Conservation (phyloP, 92 coral and sea anemone genomes). For the Parazoanthus atlanticus region DNA sequence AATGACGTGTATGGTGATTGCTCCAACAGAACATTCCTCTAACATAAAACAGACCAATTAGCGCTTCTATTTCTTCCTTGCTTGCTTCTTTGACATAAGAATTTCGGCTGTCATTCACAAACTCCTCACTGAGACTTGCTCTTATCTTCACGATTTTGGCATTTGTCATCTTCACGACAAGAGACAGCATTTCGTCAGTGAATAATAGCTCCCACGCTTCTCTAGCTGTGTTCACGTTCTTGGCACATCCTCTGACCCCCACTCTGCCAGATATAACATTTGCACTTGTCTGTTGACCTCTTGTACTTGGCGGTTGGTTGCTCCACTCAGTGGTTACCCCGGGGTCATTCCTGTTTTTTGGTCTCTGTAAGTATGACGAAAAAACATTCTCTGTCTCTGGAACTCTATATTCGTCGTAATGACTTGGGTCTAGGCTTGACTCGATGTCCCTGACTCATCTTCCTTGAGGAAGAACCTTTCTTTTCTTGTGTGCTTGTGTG, state of each 20-base stretch:
- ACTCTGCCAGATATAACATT: no score
- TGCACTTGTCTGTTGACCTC: background rate
- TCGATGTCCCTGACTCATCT: no score
- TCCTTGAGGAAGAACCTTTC: no score
- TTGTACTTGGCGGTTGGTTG: slow-evolving; percentile 8
- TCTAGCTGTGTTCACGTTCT: no score
- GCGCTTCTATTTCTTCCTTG: slow-evolving; percentile 14
- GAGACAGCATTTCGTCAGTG: slow-evolving; percentile 5
- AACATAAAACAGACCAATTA: slow-evolving; percentile 5
- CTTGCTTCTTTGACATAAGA: slow-evolving; percentile 3
- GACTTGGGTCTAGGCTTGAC: no score
- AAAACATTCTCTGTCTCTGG: no score
- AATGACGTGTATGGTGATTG: background rate
- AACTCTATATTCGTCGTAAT: no score
- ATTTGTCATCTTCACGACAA: slow-evolving; percentile 2
- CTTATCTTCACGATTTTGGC: slow-evolving; percentile 1
- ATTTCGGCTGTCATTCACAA: slow-evolving; percentile 17
- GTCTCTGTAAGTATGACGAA: no score
- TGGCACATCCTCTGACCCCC: no score
- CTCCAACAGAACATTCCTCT: background rate
- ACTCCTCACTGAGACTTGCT: background rate
- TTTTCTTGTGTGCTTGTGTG: no score
- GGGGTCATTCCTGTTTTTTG: background rate
- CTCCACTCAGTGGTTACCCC: background rate
- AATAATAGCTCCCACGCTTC: slow-evolving; percentile 23